Base-by-base conservation (phyloP, 2,797 vertebrate species). In the Antrozous pallidus region DNA sequence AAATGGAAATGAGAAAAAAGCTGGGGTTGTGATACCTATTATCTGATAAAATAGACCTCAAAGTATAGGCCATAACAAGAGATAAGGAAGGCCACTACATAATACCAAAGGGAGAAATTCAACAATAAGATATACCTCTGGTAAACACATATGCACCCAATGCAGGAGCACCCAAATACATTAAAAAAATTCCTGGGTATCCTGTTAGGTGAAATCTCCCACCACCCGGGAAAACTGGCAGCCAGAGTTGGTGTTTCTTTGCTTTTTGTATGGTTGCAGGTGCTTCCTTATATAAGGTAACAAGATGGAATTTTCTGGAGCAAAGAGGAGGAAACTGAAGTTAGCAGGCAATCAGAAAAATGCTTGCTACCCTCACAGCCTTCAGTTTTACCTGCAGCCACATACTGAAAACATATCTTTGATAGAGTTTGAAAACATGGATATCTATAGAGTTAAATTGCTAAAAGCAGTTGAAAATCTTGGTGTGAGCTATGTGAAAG, bases 341-440 rank as follows among this genome's bases (percentile, higher is more conserved):
- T 12, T 95, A n/a, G n/a, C n/a, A 8, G 88, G 70, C 16, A 90
- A 97, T 83, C 89, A 69, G 77, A 94, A n/a, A n/a, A n/a, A 95
- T 4, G 98, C 98, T 49, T 96, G 97, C 7, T 99, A 99, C 61
- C 98, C 98, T 33, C 98, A 99, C 83, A 98, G 98, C 61, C 97
- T 99, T 92, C 99, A 99, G 98, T 99, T 99, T 94, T 99, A 99
- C 26, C 97, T 98, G 63, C 98, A 99, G 73, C 99, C 99, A 5
- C 99, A 99, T 5, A 98, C 98, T 47, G 99, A 99, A 97, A 99
- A 98, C 97, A 98, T 99, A 92, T 98, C 99, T 12, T 98, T 99
- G 77, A 73, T 84, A 4, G 99, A 99, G 96, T 99, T 99, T 96
- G 99, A 99, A 97, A 98, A 94, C 17, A 98, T 99, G 56, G 99